Percentiles rank a stretch among this genome's conserved stretches.
These are phyloP conservation scores for Botia almorhae DNA, from an alignment of 2,797 vertebrate genomes.

Conservation along the genomic window DNA sequence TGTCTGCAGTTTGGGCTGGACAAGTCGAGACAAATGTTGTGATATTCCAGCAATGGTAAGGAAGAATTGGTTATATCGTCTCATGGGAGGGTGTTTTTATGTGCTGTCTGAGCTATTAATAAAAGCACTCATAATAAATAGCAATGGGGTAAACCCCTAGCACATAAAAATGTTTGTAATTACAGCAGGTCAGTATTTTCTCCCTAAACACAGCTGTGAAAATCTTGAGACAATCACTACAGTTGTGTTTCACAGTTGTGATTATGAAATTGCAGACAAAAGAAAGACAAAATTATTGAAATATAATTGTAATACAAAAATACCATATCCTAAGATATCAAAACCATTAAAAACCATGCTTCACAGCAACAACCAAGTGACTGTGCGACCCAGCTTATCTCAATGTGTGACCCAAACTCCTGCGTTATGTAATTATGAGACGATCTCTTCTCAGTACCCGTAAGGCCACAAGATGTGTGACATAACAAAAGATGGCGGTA, in stretches of 20 bases:
- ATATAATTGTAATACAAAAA: not conserved
- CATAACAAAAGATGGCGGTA: too few relatives aligned
- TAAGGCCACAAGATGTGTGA: too few relatives aligned
- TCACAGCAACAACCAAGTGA: too few relatives aligned
- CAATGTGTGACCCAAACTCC: too few relatives aligned
- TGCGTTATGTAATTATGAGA: too few relatives aligned
- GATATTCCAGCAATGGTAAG: conserved; percentile 96
- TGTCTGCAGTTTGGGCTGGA: conserved; percentile 97
- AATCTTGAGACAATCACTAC: not conserved
- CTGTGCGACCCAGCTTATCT: too few relatives aligned
- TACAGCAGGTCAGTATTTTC: not conserved
- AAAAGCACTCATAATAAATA: conserved; percentile 1
- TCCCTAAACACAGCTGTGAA: conserved; percentile 15
- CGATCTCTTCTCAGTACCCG: too few relatives aligned
- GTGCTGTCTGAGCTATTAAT: not conserved
- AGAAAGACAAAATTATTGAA: too few relatives aligned
- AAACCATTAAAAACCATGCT: too few relatives aligned
- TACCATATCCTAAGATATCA: not conserved
- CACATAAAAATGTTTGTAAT: conserved; percentile 14
- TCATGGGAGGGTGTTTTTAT: not conserved
- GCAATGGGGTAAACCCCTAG: not conserved
- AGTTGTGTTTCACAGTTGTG: not conserved
- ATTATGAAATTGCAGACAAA: too few relatives aligned
- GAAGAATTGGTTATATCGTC: conserved; percentile 36
- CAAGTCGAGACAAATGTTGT: conserved; percentile 96